A percentile compares a stretch with the other conserved stretches of the same genome.
Conservation (phyloP, 1,140 invertebrate species). For the Tenebrio molitor region DNA sequence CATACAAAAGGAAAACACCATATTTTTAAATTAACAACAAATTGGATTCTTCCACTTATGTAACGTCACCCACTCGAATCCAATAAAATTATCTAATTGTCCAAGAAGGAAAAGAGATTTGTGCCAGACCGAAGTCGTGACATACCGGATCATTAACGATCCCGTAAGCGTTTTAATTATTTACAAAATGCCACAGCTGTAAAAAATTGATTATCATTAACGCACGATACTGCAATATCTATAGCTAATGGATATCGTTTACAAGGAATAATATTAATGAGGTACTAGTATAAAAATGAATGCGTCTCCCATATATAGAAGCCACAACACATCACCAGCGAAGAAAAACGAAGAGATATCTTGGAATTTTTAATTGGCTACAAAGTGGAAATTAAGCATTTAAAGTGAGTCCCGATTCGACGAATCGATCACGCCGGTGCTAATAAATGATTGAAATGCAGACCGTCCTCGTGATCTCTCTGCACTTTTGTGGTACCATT, state of each 20-base stretch:
- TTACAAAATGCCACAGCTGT: too few species aligned
- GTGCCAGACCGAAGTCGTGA: neutral
- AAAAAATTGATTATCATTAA: neutral
- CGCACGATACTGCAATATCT: neutral
- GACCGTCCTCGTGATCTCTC: too few species aligned
- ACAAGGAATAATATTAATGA: conserved; percentile 7
- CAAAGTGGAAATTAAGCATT: too few species aligned
- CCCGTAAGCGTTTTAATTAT: too few species aligned
- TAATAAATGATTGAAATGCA: too few species aligned
- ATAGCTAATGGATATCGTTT: neutral
- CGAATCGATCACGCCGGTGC: too few species aligned
- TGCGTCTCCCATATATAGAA: neutral
- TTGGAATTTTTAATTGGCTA: neutral
- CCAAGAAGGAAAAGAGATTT: too few species aligned
- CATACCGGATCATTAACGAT: too few species aligned
- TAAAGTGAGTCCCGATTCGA: too few species aligned
- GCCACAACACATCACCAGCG: neutral
- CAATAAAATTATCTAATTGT: too few species aligned
- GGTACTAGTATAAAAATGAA: neutral
- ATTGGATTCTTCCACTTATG: neutral
- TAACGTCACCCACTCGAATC: too few species aligned
- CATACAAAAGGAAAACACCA: neutral
- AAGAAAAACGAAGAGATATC: neutral
- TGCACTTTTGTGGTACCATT: too few species aligned
- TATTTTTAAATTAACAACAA: neutral